These are phyloP conservation scores for Emberiza fucata DNA, from an alignment of 2,113 vertebrate species.

Conservation along the genomic window DNA sequence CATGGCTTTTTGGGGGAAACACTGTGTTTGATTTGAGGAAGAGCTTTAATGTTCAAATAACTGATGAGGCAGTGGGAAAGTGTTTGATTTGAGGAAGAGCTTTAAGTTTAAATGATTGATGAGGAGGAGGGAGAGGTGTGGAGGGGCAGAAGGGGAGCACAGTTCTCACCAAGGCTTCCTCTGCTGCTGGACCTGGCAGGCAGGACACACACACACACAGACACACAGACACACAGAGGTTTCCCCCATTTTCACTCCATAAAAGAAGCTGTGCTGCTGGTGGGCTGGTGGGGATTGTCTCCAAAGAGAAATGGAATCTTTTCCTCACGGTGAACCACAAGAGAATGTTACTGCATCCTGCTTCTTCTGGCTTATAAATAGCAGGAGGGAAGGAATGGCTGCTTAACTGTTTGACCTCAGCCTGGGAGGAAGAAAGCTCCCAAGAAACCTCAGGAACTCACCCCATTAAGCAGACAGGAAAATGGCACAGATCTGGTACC, in stretches of 20 bases:
- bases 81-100: neutral
- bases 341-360: conserved; percentile 34
- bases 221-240: neutral
- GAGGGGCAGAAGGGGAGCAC: neutral
- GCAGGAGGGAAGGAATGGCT: neutral
- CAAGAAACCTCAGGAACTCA: conserved; percentile 19
- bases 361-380: neutral
- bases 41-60: neutral
- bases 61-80: neutral
- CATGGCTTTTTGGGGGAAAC: neutral
- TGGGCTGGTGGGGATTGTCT: neutral
- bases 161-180: neutral
- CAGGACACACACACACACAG: neutral
- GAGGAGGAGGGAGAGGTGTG: neutral
- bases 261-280: neutral
- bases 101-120: too few species aligned
- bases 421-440: neutral
- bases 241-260: neutral
- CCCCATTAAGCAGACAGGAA: neutral
- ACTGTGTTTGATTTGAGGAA: neutral
- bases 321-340: conserved; percentile 37
- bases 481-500: conserved; percentile 8
- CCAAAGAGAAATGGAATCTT: conserved; percentile 31
- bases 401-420: conserved; percentile 23
- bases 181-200: neutral